Evolutionary conservation across 2,113 vertebrate genomes (phyloP), one percentile per base, ranked within the genome.

Genomic region (Rhynchomys soricoides): DNA sequence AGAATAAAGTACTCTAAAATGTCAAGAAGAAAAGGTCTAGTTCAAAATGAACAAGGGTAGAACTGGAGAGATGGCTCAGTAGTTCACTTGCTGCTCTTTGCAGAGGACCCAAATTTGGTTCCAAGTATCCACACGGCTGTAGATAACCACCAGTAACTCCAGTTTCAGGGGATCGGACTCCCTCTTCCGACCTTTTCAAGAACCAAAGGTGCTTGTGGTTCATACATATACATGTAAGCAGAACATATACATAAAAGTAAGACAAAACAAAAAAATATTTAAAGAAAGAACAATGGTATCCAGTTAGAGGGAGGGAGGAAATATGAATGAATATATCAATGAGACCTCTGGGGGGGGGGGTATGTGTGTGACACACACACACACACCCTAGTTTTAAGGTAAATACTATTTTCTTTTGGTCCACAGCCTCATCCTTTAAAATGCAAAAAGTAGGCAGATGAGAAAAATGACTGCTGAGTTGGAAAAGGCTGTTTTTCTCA

Each of bases 391-490:
- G 29, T 74, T 86, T 86, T 75, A 92, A 95, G 37, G 71, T 59
- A 96, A 95, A 91, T 37, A 77, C 3, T 43, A 7, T n/a, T n/a
- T 37, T 93, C 79, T 94, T 94, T 94, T 52, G 86, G 68, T 89
- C 66, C 64, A 96, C 21, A 55, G 50, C 26, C 29, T 96, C 43
- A 22, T 45, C 78, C n/a, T 95, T 90, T 29, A 93, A 79, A 96
- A 96, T 17, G 17, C 52, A 78, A 89, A 71, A 50, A 94, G 24
- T 62, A 10, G 22, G 48, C 64, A 89, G 89, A 15, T 94, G 45
- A 92, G n/a, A 87, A 96, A 94, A 40, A 48, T 11, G 13, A 40
- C 79, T 68, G 1, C n/a, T 64, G 62, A 78, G 79, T 64, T 66
- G n/a, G 43, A 93, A 50, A 48, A 21, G 77, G 48, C 26, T 81